Conservation (phyloP, 2,888 invertebrate species). For the Artemia sp. region DNA sequence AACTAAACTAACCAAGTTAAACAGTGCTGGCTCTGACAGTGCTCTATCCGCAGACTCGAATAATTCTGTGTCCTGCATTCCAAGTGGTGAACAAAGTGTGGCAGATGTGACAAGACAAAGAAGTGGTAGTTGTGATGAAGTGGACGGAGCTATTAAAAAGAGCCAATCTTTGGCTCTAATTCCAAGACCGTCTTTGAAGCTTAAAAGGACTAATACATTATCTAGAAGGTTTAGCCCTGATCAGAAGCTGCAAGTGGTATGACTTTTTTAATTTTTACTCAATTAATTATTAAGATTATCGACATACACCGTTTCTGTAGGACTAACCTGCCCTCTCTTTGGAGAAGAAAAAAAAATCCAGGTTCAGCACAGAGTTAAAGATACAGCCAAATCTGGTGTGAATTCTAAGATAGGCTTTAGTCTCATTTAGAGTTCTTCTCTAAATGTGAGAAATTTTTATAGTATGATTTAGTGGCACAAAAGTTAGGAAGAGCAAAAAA, state of each 20-base stretch:
- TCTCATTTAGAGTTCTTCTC: too few species aligned
- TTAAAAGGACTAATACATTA: background rate
- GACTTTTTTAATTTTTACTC: background rate
- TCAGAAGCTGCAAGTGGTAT: background rate
- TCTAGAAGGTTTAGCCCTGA: background rate
- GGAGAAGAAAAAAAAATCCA: too few species aligned
- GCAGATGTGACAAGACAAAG: background rate
- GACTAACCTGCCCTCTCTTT: too few species aligned
- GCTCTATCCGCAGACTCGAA: background rate
- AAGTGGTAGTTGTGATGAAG: conserved; percentile 3
- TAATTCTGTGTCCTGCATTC: background rate
- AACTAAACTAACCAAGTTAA: background rate
- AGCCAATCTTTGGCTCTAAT: background rate
- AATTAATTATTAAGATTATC: too few species aligned
- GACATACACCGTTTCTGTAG: too few species aligned
- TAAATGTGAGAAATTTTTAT: too few species aligned
- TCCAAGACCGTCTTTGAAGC: background rate
- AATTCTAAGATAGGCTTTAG: too few species aligned
- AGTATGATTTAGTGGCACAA: too few species aligned
- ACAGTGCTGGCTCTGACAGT: conserved; percentile 3
- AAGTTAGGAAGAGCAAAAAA: too few species aligned
- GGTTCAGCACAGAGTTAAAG: too few species aligned
- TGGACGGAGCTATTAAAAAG: background rate
- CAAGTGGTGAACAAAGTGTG: background rate
- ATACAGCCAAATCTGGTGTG: too few species aligned